Evolutionary conservation across 2,797 vertebrate genomes (phyloP).

Genomic region (Eulemur coronatus): DNA sequence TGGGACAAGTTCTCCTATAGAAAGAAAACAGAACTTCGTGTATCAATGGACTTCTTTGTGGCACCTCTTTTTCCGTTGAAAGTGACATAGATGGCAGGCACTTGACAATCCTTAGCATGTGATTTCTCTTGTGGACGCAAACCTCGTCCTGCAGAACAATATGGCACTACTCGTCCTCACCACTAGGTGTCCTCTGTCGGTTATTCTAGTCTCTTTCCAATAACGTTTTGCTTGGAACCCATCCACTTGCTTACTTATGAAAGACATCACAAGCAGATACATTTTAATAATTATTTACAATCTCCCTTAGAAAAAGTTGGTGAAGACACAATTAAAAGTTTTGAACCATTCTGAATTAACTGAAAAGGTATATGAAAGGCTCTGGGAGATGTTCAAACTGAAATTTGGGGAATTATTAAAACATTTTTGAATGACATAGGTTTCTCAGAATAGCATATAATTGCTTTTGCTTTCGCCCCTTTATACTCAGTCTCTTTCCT

Average conservation of each 20-base stretch:
- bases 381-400: background rate
- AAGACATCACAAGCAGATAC: background rate
- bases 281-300: background rate
- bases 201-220: background rate
- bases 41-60: background rate
- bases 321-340: background rate
- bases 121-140: background rate
- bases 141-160: background rate
- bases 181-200: conserved; percentile 33
- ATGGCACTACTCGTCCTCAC: background rate
- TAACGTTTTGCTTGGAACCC: background rate
- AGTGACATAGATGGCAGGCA: background rate
- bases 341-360: background rate
- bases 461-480: background rate
- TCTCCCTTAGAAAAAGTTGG: background rate
- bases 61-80: background rate
- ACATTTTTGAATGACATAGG: background rate
- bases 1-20: background rate
- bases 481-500: background rate
- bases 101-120: background rate
- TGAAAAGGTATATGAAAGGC: background rate
- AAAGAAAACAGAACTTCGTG: background rate
- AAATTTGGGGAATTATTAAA: background rate
- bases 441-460: background rate
- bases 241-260: background rate